Conservation (phyloP, 2,113 vertebrate genomes). For the Oryctolagus cuniculus region mOryCun1.1 NC_091433.1:189748501-189749000, state of each 20-base stretch:
- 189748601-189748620: no score
- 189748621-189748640: not conserved
- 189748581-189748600: not conserved
- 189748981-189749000: slow-evolving; percentile 28
- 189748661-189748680: not conserved
- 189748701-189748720: not conserved
- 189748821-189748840: not conserved
- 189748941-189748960: slow-evolving; percentile 31
- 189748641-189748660: not conserved
- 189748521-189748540: not conserved
- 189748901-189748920: slow-evolving; percentile 20
- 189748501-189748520: not conserved
- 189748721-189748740: not conserved
- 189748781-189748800: not conserved
- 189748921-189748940: not conserved
- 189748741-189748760: not conserved
- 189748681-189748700: not conserved
- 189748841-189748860: not conserved
- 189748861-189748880: not conserved
- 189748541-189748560: not conserved
- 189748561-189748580: not conserved
- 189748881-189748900: slow-evolving; percentile 60
- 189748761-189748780: not conserved
- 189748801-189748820: not conserved
- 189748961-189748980: slow-evolving; percentile 61